Conservation (phyloP, 2,113 vertebrate species). For the human region DNA sequence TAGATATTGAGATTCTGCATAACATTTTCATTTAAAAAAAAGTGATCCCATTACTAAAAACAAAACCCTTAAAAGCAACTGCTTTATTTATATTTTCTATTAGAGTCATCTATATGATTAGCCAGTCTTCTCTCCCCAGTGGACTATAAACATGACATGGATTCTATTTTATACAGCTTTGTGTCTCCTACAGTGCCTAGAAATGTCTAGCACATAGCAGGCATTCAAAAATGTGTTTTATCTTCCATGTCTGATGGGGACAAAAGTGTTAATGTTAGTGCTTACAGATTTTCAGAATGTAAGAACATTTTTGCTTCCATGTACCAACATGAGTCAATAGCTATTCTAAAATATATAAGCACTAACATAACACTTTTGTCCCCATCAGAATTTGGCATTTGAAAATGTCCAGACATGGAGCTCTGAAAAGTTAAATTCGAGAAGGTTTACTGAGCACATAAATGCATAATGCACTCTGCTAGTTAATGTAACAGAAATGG, state of each 20-base stretch:
- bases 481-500: conserved; percentile 15
- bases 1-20: not conserved
- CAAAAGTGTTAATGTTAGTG: too few species aligned
- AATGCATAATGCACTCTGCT: not conserved
- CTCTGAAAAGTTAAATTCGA: not conserved
- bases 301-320: not conserved
- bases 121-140: not conserved
- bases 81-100: conserved; percentile 4
- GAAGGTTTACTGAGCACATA: not conserved
- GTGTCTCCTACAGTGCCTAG: not conserved
- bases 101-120: not conserved
- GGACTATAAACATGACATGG: not conserved
- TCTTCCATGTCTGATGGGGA: too few species aligned
- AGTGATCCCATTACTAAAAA: not conserved
- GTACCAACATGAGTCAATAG: not conserved
- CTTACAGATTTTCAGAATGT: too few species aligned
- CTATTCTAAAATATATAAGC: not conserved
- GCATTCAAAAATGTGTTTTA: not conserved
- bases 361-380: not conserved
- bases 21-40: not conserved
- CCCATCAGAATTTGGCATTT: not conserved
- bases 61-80: not conserved
- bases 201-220: not conserved
- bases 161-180: not conserved
- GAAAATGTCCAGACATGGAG: not conserved